Percentiles rank a stretch among this genome's conserved stretches.
Evolutionary conservation across 1,140 invertebrate species (phyloP).

Genomic region (Orchestia grillus): DNA sequence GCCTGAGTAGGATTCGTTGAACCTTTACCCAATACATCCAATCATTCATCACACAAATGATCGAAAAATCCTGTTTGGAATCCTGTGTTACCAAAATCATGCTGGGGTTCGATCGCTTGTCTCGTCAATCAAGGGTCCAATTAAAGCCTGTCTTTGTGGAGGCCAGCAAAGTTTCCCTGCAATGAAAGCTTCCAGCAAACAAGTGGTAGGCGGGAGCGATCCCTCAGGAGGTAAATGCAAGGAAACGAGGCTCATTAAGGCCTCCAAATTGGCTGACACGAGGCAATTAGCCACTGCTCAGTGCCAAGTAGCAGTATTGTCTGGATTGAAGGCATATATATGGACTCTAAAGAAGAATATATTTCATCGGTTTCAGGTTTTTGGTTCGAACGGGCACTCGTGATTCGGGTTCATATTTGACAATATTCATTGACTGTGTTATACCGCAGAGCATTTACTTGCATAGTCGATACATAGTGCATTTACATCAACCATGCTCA

Average conservation of each 20-base stretch:
- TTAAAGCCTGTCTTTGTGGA: not conserved
- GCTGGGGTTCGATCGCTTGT: not conserved
- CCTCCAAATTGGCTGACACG: not conserved
- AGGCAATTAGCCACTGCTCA: not conserved
- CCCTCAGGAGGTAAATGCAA: not conserved
- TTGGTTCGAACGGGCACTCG: too few relatives aligned
- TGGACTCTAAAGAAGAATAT: not conserved
- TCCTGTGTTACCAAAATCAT: not conserved
- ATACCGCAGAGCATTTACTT: too few relatives aligned
- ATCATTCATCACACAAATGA: not conserved
- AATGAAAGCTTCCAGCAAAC: not conserved
- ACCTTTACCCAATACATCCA: too few relatives aligned
- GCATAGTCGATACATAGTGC: too few relatives aligned
- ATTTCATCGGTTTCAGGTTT: too few relatives aligned
- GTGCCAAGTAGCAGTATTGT: not conserved
- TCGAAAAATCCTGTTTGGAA: not conserved
- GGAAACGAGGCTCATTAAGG: not conserved
- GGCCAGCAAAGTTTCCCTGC: not conserved
- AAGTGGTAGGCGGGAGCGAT: not conserved
- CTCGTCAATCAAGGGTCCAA: not conserved
- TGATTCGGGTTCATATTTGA: too few relatives aligned
- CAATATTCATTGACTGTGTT: too few relatives aligned
- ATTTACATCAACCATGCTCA: too few relatives aligned
- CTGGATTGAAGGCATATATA: not conserved
- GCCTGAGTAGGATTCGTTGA: too few relatives aligned